Evolutionary conservation across 2,888 invertebrate genomes (phyloP), one percentile per base, ranked within the genome.

Genomic region (Saturnia pavonia): DNA sequence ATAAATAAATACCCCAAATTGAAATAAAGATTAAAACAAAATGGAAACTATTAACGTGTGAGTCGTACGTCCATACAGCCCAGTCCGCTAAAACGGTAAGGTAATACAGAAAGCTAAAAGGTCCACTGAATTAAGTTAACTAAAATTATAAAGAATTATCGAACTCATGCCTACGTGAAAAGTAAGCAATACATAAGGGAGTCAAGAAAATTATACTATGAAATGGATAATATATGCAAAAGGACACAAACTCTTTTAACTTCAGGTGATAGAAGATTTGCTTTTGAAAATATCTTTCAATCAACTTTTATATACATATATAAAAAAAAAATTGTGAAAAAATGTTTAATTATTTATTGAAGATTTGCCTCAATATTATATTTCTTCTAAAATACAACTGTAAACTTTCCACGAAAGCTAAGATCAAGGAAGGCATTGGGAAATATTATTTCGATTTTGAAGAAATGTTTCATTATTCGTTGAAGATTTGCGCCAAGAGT

Each of bases 71-170:
- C 90, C 85, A 85, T 83, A 87, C 86, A 88, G 91, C 91, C 91
- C 92, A 91, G 91, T 90, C 92, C 91, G 81, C 83, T 77, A 80
- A 82, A 81, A 82, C 82, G 91, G 92, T 92, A 92, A 92, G 91
- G 85, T 87, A 84, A 78, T 76, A 76, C 78, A 75, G 72, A 77
- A 81, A 82, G 86, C 86, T 86, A 88, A 90, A 90, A 87, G 85
- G 83, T 84, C 78, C 87, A 85, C 72, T 83, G 83, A 84, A 85
- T 87, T 82, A 86, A 84, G 83, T 22, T 57, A 57, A 51, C 1
- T 48, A 42, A 12, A 42, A 63, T 27, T 27, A 25, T 25, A 19
- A 54, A 70, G n/a, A 51, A 34, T 34, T 57, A n/a, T 12, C 9
- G 25, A 54, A 67, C 25, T 9, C 27, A 34, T 16, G 16, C 8